Conservation (phyloP, 2,888 invertebrate species). For the Drosophila mimica region DNA sequence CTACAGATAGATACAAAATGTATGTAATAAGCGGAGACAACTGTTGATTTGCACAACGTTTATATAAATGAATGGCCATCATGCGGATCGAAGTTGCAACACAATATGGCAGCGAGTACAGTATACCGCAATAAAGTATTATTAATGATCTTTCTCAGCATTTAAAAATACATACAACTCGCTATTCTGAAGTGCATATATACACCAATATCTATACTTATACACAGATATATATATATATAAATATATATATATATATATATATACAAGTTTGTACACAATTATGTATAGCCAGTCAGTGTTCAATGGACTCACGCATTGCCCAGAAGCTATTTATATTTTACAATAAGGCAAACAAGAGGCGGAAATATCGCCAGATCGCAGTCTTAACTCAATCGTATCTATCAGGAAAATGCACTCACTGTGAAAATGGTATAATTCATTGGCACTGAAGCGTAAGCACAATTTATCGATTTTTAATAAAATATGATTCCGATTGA, state of each 20-base stretch:
- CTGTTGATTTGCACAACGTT: constrained; percentile 52
- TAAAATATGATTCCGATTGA: not conserved
- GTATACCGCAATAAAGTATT: constrained; percentile 65
- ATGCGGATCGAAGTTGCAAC: constrained; percentile 45
- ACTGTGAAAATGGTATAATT: constrained; percentile 17
- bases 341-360: constrained; percentile 52
- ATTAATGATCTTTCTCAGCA: constrained; percentile 72
- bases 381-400: constrained; percentile 25
- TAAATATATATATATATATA: not conserved
- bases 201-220: constrained; percentile 22
- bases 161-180: constrained; percentile 67
- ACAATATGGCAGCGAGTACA: constrained; percentile 31
- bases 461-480: not conserved
- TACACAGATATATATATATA: constrained; percentile 11
- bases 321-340: constrained; percentile 62
- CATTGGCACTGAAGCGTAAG: constrained; percentile 20
- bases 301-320: constrained; percentile 68
- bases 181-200: constrained; percentile 60
- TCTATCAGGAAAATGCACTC: constrained; percentile 29
- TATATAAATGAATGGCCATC: constrained; percentile 47
- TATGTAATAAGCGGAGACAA: constrained; percentile 44
- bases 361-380: constrained; percentile 51
- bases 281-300: constrained; percentile 39
- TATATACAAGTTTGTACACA: constrained; percentile 12
- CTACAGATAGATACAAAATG: constrained; percentile 6